Percentiles rank a stretch among this genome's conserved stretches.
phyloP scores from a whole-genome alignment of 2,888 invertebrate species.

The Melinaea menophilus region DNA sequence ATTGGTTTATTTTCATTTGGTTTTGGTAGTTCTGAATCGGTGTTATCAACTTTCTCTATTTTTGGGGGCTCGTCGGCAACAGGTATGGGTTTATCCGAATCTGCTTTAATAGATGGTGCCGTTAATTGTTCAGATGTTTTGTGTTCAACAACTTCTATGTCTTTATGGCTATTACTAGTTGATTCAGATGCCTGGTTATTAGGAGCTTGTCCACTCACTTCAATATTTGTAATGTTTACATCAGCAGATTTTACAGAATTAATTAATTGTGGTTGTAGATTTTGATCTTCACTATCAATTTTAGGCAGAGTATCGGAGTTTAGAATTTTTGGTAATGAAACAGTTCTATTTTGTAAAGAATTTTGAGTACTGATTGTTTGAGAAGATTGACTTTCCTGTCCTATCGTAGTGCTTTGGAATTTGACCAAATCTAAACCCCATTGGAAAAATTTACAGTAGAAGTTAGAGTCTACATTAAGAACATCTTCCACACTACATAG shows the following conservation, averaged over 20 bases:
- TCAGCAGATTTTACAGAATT: slow-evolving; percentile 4
- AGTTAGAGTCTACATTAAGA: slow-evolving; percentile 48
- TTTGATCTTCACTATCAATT: slow-evolving; percentile 11
- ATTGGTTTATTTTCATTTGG: slow-evolving; percentile 31
- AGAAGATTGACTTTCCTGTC: slow-evolving; percentile 8
- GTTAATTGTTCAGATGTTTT: slow-evolving; percentile 12
- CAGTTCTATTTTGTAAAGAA: slow-evolving; percentile 10
- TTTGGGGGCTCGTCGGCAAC: slow-evolving; percentile 27
- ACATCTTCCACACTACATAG: slow-evolving; percentile 50
- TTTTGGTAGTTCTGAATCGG: slow-evolving; percentile 28
- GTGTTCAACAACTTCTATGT: slow-evolving; percentile 7
- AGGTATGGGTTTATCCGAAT: slow-evolving; percentile 20
- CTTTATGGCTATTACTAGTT: neutral
- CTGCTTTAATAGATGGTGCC: slow-evolving; percentile 16
- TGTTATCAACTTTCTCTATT: slow-evolving; percentile 29
- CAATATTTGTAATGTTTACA: slow-evolving; percentile 1
- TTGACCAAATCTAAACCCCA: slow-evolving; percentile 51
- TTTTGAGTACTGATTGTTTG: neutral
- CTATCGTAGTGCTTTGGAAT: slow-evolving; percentile 25
- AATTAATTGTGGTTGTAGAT: slow-evolving; percentile 3
- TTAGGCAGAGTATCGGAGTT: slow-evolving; percentile 11
- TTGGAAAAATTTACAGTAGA: slow-evolving; percentile 63
- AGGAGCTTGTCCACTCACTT: slow-evolving; percentile 7
- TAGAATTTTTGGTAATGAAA: slow-evolving; percentile 10
- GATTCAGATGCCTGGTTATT: neutral